Percentiles rank a stretch among this genome's conserved stretches.
These are phyloP conservation scores for Thunnus thynnus DNA, from an alignment of 2,113 vertebrate genomes.

Conservation along the genomic window DNA sequence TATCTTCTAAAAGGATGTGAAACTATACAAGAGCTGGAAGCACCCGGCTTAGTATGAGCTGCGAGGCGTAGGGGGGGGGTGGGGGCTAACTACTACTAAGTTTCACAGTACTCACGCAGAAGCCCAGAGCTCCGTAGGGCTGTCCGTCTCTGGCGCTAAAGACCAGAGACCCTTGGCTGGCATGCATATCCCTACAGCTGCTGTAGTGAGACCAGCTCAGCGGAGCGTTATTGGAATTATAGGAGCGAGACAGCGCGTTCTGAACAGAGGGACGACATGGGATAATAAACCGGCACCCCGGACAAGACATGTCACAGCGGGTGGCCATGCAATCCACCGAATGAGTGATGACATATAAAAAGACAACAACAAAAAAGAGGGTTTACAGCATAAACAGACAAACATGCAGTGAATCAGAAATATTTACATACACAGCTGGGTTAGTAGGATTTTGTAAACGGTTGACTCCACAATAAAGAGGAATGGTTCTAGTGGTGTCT, in stretches of 20 bases:
- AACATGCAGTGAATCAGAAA: constrained; percentile 51
- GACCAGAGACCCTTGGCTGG: constrained; percentile 95
- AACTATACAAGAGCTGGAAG: constrained; percentile 45
- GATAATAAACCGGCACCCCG: constrained; percentile 30
- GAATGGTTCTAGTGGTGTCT: not conserved
- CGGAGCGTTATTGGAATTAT: constrained; percentile 93
- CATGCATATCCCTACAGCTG: constrained; percentile 96
- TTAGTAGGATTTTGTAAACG: constrained; percentile 51
- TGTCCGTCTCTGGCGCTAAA: constrained; percentile 92
- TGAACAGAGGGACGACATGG: constrained; percentile 87
- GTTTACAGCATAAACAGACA: constrained; percentile 50
- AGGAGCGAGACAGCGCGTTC: constrained; percentile 97
- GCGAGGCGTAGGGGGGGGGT: constrained; percentile 1
- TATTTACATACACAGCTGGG: constrained; percentile 26
- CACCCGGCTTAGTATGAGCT: constrained; percentile 47
- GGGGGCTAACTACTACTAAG: constrained; percentile 47
- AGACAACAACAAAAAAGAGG: constrained; percentile 46
- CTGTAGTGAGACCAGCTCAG: constrained; percentile 93
- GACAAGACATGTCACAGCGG: constrained; percentile 39
- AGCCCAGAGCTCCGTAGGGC: constrained; percentile 90
- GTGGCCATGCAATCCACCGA: constrained; percentile 65
- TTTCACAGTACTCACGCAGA: constrained; percentile 92
- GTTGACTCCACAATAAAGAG: not conserved
- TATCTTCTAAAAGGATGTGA: constrained; percentile 56
- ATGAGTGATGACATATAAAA: constrained; percentile 54